phyloP scores from a whole-genome alignment of 2,888 invertebrate species.

The Nephrotoma appendiculata region DNA sequence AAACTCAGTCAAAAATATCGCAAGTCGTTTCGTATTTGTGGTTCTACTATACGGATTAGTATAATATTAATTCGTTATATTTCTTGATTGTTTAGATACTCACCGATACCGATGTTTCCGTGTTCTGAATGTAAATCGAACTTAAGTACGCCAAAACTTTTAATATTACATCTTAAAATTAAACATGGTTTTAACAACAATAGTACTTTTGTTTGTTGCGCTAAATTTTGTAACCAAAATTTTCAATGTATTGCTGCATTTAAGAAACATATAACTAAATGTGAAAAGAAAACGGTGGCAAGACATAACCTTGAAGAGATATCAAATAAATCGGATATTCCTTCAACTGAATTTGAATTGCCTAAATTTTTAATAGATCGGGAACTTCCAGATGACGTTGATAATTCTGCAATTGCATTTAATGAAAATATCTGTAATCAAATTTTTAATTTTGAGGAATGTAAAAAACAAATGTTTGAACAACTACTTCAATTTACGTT shows the following conservation, averaged over 20 bases:
- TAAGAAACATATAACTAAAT: conserved; percentile 4
- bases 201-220: background rate
- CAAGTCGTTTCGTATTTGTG: too few species aligned
- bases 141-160: background rate
- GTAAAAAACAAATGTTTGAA: conserved; percentile 2
- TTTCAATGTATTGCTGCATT: background rate
- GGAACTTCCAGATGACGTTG: background rate
- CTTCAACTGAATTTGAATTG: background rate
- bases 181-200: conserved; percentile 1
- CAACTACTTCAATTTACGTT: background rate
- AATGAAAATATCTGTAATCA: too few species aligned
- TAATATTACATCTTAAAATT: background rate
- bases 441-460: background rate
- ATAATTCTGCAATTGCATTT: background rate
- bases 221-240: background rate
- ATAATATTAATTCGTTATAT: too few species aligned
- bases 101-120: background rate
- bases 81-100: too few species aligned
- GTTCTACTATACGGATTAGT: too few species aligned
- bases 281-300: background rate
- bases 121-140: background rate
- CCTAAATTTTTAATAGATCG: background rate
- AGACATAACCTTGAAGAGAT: too few species aligned
- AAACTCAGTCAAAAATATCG: too few species aligned
- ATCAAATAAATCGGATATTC: background rate